These are phyloP conservation scores for Lycorma delicatula DNA, from an alignment of 1,140 invertebrate genomes.

Conservation along the genomic window DNA sequence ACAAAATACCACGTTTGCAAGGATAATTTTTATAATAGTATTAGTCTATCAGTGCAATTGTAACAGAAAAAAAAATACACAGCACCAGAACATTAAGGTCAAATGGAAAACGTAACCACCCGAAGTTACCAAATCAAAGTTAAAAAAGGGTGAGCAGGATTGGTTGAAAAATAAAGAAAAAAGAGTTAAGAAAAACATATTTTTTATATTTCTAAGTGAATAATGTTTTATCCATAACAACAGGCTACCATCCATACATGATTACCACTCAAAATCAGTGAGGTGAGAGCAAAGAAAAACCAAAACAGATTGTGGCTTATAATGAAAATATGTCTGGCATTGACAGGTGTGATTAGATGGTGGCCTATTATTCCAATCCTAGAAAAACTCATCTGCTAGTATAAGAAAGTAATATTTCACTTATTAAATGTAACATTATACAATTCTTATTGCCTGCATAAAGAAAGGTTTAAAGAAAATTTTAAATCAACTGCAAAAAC, in stretches of 20 bases:
- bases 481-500: too few relatives aligned
- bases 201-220: background rate
- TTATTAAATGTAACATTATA: background rate
- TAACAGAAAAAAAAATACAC: too few relatives aligned
- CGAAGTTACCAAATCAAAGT: background rate
- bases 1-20: too few relatives aligned
- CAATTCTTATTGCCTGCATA: background rate
- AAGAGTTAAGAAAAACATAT: too few relatives aligned
- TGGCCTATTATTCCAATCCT: conserved; percentile 26
- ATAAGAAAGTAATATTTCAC: conserved; percentile 30
- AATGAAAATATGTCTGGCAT: conserved; percentile 30
- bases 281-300: conserved; percentile 13
- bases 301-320: conserved; percentile 13
- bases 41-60: too few relatives aligned
- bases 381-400: conserved; percentile 32
- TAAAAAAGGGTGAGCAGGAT: conserved; percentile 1
- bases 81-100: background rate
- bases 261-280: conserved; percentile 20
- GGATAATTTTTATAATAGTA: too few relatives aligned
- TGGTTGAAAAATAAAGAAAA: background rate
- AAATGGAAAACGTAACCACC: background rate
- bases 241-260: background rate
- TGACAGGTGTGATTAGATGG: conserved; percentile 31
- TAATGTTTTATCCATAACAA: conserved; percentile 10
- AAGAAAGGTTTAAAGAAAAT: background rate